Base-by-base conservation (phyloP, 2,113 vertebrate species). In the Dendropsophus ebraccatus region DNA sequence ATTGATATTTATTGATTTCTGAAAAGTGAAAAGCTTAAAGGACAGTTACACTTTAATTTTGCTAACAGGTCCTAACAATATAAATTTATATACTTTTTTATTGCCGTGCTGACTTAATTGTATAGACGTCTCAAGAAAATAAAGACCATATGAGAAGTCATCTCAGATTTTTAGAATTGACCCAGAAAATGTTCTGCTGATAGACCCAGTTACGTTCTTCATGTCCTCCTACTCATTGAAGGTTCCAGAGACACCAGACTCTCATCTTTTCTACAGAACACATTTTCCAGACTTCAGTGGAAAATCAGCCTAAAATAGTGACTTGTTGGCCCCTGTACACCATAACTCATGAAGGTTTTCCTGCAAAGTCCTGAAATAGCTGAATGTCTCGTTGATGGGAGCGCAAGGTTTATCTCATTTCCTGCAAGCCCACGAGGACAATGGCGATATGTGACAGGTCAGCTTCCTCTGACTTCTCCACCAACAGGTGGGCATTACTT, bases 371-470 rank as follows among this genome's bases (percentile, higher is more conserved):
- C 84, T 47, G 23, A 86, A 86, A 86, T 86, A 86, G 76, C 30
- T 37, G 17, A 73, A 37, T 70, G 60, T 56, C 74, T 67, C 80
- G 76, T 78, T 79, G 45, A 86, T 86, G 32, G 62, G 76, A 85
- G 75, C 54, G 32, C 69, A 79, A 41, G 25, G 50, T 85, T 41
- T 85, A 85, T 85, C 84, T 85, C 12, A 85, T 80, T 85, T 85
- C 84, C 84, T 85, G 75, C 84, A 86, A 60, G 58, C 35, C 37
- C 65, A 80, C 1, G 21, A 58, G 50, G 76, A 86, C 84, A 86
- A 86, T 86, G 65, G 32, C 41, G 30, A 65, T 58, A 79, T 81
- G 54, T 86, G 77, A 81, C 84, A 60, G 32, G 49, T 86, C 50
- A 47, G 35, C 50, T 86, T 81, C 84, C 84, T 72, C 16, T 47